A percentile compares a stretch with the other conserved stretches of the same genome.
phyloP scores from a whole-genome alignment of 53 echinoderm and acorn worm species.

The Luidia sarsii region DNA sequence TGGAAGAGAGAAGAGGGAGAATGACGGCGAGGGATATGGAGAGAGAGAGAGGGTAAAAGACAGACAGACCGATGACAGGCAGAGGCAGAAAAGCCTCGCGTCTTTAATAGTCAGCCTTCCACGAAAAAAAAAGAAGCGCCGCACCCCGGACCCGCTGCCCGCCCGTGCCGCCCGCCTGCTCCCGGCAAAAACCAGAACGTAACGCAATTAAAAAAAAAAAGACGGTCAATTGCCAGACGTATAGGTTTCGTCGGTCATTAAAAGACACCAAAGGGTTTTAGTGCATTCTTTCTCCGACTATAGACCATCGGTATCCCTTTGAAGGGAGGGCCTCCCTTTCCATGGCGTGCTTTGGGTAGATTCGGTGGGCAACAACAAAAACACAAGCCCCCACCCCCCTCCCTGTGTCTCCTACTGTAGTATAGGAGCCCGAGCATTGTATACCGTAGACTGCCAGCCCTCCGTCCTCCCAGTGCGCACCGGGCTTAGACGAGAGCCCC shows the following conservation, averaged over 20 bases:
- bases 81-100: no score
- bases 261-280: conserved; percentile 2
- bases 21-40: no score
- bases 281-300: conserved; percentile 14
- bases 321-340: conserved; percentile 6
- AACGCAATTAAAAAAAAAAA: conserved; percentile 46
- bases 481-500: no score
- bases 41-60: no score
- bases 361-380: background rate
- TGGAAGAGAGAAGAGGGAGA: no score
- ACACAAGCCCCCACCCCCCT: no score
- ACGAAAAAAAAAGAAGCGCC: background rate
- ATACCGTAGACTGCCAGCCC: no score
- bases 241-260: background rate
- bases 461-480: no score
- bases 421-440: background rate
- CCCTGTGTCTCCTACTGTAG: background rate
- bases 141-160: background rate
- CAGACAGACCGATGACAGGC: no score
- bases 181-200: no score
- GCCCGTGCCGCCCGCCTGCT: background rate
- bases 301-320: conserved; percentile 28
- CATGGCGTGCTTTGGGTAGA: no score
- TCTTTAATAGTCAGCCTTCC: no score
- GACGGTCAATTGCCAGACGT: background rate